Percentiles rank a stretch among this genome's conserved stretches.
phyloP scores from a whole-genome alignment of 2,113 vertebrate genomes.

The Nycticryphes semicollaris region DNA sequence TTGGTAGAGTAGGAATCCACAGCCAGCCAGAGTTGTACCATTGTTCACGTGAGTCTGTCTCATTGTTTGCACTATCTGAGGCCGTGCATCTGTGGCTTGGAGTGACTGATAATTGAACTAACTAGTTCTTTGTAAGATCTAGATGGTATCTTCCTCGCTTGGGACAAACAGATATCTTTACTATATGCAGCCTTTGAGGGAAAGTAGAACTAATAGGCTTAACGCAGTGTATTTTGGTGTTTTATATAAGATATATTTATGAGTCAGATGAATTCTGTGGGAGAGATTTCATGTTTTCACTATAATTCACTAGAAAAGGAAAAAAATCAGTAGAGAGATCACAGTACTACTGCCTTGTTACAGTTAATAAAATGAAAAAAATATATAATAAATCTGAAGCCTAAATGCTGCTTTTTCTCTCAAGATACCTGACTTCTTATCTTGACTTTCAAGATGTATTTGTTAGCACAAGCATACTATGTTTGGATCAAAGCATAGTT shows the following conservation, averaged over 20 bases:
- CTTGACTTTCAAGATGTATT: not conserved
- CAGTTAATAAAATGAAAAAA: not conserved
- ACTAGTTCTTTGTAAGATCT: not conserved
- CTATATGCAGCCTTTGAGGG: not conserved
- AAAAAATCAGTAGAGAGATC: not conserved
- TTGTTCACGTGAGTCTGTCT: not conserved
- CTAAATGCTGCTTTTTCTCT: not conserved
- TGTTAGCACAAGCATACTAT: not conserved
- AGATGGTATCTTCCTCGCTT: slow-evolving; percentile 3
- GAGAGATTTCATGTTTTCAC: not conserved
- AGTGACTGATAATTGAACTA: not conserved
- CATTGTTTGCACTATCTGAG: not conserved
- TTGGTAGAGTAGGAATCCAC: not conserved
- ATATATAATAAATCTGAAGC: not conserved
- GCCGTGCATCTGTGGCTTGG: not conserved
- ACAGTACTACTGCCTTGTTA: not conserved
- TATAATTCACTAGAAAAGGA: accelerated
- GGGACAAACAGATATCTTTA: not conserved
- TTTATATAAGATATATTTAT: not conserved
- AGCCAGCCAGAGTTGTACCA: not conserved
- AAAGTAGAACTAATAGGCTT: not conserved
- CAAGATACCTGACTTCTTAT: not conserved
- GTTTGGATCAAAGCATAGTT: not conserved
- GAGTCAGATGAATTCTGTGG: not conserved
- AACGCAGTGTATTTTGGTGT: not conserved